Evolutionary conservation across 2,113 vertebrate species (phyloP).

Genomic region (Ochotona curzoniae): DNA sequence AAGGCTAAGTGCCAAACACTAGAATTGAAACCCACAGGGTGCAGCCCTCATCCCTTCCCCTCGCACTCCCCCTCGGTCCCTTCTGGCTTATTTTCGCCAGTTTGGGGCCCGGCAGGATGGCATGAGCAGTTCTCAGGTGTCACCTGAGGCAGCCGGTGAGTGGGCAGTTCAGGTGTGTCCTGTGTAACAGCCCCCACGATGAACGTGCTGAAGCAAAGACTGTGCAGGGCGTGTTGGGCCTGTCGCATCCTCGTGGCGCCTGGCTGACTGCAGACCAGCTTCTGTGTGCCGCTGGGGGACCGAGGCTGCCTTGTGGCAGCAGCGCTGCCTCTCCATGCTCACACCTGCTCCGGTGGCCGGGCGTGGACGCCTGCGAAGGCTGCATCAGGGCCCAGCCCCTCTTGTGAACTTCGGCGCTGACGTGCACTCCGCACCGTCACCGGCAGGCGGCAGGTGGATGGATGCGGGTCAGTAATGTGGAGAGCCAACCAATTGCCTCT

Average conservation of each 20-base stretch:
- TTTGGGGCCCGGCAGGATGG: too few relatives aligned
- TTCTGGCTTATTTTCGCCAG: too few relatives aligned
- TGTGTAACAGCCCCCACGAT: background rate
- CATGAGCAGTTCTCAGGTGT: background rate
- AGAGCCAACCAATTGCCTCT: constrained; percentile 61
- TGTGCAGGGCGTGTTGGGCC: background rate
- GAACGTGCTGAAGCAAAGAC: background rate
- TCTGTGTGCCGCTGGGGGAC: background rate
- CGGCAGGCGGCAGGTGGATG: constrained; percentile 68
- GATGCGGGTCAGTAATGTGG: constrained; percentile 52
- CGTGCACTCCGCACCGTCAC: constrained; percentile 69
- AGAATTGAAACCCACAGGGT: too few relatives aligned
- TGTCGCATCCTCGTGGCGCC: background rate
- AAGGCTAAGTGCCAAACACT: too few relatives aligned
- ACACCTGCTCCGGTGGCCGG: background rate
- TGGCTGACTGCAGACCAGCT: fast-evolving
- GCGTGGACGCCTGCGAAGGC: constrained; percentile 16
- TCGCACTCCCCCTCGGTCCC: too few relatives aligned
- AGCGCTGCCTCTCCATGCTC: background rate
- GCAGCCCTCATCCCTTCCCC: too few relatives aligned
- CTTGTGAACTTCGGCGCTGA: constrained; percentile 89
- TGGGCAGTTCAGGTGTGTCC: too few relatives aligned
- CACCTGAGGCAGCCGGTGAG: too few relatives aligned
- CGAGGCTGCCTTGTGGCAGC: fast-evolving
- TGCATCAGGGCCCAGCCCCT: constrained; percentile 21